Percentiles rank a stretch among this genome's conserved stretches.
Evolutionary conservation across 1,140 invertebrate species (phyloP).

Genomic region (Acyrthosiphon pisum): DNA sequence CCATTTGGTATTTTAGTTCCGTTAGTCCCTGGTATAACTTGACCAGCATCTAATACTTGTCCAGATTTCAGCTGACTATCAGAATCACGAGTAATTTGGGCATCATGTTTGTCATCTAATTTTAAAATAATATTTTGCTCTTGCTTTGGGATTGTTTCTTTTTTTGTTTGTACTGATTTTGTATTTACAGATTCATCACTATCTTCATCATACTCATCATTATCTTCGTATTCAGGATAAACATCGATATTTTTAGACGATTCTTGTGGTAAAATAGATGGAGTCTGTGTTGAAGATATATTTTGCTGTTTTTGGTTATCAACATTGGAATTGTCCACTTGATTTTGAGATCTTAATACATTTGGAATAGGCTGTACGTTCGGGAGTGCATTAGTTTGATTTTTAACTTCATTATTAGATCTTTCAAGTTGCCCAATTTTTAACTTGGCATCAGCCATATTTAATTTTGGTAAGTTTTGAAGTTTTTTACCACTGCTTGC

Average conservation of each 20-base stretch:
- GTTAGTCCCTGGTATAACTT: conserved; percentile 69
- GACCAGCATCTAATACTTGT: conserved; percentile 70
- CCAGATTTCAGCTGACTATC: conserved; percentile 59
- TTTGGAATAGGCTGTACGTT: neutral
- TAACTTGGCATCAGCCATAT: conserved; percentile 62
- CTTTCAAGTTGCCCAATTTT: neutral
- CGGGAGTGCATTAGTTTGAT: neutral
- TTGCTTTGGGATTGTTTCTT: conserved; percentile 44
- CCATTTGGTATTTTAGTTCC: conserved; percentile 73
- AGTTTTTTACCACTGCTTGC: conserved; percentile 72
- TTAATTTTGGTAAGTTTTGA: conserved; percentile 59
- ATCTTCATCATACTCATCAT: conserved; percentile 68
- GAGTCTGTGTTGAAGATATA: neutral
- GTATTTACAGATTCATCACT: conserved; percentile 65
- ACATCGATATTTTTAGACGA: conserved; percentile 58
- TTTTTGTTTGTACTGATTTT: conserved; percentile 25
- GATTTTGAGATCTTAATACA: neutral
- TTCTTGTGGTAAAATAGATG: conserved; percentile 57
- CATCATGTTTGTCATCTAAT: conserved; percentile 62
- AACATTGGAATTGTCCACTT: neutral
- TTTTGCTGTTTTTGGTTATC: neutral
- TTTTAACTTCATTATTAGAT: neutral
- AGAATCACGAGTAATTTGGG: conserved; percentile 63
- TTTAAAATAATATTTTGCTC: conserved; percentile 61
- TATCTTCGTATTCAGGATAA: conserved; percentile 65